These are phyloP conservation scores for Heliothis subflexa DNA, from an alignment of 1,140 invertebrate genomes.

Conservation along the genomic window DNA sequence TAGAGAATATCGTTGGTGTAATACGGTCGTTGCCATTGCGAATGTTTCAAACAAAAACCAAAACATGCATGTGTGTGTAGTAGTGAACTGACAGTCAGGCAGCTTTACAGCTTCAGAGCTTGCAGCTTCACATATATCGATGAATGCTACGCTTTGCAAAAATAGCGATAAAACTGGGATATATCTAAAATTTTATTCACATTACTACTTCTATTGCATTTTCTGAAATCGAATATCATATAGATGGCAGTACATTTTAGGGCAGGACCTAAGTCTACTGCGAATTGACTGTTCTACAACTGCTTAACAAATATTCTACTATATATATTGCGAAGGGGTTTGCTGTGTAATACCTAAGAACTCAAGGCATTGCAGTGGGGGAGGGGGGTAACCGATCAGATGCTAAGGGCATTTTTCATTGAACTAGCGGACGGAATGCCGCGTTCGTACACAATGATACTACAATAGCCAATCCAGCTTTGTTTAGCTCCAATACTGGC, in stretches of 20 bases:
- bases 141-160: too few relatives aligned
- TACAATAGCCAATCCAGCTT: not conserved
- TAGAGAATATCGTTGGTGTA: not conserved
- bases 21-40: not conserved
- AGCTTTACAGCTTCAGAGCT: too few relatives aligned
- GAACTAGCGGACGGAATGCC: conserved; percentile 5
- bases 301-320: not conserved
- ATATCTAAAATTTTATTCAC: too few relatives aligned
- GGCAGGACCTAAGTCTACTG: not conserved
- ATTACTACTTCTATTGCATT: too few relatives aligned
- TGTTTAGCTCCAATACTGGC: too few relatives aligned
- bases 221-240: too few relatives aligned
- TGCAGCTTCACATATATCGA: too few relatives aligned
- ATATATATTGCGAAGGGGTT: not conserved
- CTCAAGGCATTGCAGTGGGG: not conserved
- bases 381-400: not conserved
- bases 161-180: too few relatives aligned
- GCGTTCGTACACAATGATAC: not conserved
- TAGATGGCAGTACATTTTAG: not conserved
- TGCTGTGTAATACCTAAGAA: not conserved
- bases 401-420: not conserved
- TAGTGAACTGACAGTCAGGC: not conserved
- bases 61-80: not conserved
- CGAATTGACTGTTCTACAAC: not conserved
- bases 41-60: not conserved